These are phyloP conservation scores for Callithrix jacchus DNA, from an alignment of 2,113 vertebrate species.

Conservation along the genomic window DNA sequence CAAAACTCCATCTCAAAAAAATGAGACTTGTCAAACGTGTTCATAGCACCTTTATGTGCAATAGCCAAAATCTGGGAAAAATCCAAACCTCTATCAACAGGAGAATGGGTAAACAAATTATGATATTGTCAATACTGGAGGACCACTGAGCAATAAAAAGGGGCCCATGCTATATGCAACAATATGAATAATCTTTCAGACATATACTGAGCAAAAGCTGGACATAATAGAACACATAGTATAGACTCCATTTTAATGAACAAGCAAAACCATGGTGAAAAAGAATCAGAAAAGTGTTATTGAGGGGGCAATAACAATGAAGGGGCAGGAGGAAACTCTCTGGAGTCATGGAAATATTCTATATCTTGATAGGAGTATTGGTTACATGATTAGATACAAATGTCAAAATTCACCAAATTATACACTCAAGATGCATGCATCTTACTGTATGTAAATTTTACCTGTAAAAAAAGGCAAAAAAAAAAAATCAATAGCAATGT, in stretches of 20 bases:
- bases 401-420: conserved; percentile 12
- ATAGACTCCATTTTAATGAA: neutral
- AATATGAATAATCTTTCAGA: neutral
- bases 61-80: neutral
- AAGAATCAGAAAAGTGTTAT: neutral
- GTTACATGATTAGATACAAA: neutral
- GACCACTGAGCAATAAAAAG: neutral
- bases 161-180: neutral
- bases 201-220: neutral
- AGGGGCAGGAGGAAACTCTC: neutral
- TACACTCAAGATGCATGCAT: neutral
- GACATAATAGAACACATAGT: neutral
- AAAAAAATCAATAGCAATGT: neutral
- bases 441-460: neutral
- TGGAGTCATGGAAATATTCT: neutral
- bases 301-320: neutral
- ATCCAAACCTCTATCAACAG: neutral
- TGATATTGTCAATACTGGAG: neutral
- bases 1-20: no score
- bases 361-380: neutral
- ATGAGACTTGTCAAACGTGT: neutral
- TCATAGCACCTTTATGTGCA: neutral
- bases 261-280: neutral
- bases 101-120: neutral
- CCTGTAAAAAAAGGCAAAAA: neutral